Evolutionary conservation across 2,113 vertebrate genomes (phyloP).

Genomic region (Spheniscus mendiculus): DNA sequence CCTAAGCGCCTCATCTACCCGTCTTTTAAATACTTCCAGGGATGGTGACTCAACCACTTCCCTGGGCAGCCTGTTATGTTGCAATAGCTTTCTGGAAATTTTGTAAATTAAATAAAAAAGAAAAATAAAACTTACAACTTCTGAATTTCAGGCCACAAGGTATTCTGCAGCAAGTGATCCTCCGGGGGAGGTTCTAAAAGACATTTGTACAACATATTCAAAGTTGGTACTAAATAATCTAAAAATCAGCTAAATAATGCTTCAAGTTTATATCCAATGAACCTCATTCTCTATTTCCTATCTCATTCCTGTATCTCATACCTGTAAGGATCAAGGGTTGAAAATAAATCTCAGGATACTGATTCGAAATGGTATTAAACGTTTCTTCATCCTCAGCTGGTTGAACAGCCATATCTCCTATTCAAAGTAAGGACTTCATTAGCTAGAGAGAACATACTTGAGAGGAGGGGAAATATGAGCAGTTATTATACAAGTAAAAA

Average conservation of each 20-base stretch:
- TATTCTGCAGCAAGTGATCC: slow-evolving; percentile 96
- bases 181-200: slow-evolving; percentile 92
- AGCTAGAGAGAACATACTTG: neutral
- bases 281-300: neutral
- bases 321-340: slow-evolving; percentile 87
- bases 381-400: slow-evolving; percentile 69
- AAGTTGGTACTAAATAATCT: neutral
- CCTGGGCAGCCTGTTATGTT: too few species aligned
- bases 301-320: slow-evolving; percentile 85
- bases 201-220: neutral
- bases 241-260: neutral
- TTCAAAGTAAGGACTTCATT: slow-evolving; percentile 48
- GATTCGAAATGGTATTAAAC: slow-evolving; percentile 79
- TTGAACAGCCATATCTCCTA: slow-evolving; percentile 79
- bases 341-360: slow-evolving; percentile 89
- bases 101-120: neutral
- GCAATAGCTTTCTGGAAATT: neutral
- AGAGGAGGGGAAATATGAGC: neutral
- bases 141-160: slow-evolving; percentile 96
- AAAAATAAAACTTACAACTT: slow-evolving; percentile 88
- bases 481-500: neutral
- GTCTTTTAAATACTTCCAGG: too few species aligned
- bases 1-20: too few species aligned
- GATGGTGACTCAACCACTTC: too few species aligned
- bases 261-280: neutral